A percentile compares a stretch with the other conserved stretches of the same genome.
phyloP scores from a whole-genome alignment of 2,797 vertebrate genomes.

The Micrastur ruficollis region DNA sequence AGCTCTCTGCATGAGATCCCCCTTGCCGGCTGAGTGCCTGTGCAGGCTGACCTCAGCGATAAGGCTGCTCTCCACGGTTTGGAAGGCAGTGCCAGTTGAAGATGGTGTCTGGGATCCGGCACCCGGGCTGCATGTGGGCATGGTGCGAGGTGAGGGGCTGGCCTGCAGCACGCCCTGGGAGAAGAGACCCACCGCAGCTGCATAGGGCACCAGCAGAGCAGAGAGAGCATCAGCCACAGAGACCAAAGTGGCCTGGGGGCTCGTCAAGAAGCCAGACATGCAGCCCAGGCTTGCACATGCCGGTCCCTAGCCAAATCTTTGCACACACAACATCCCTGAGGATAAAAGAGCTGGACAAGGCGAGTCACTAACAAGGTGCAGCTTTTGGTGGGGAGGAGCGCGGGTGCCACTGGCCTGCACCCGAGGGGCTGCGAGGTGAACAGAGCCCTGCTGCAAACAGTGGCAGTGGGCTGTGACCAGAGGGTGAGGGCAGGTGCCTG shows the following conservation, averaged over 20 bases:
- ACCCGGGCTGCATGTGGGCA: accelerated
- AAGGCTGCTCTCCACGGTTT: not conserved
- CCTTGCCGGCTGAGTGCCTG: not conserved
- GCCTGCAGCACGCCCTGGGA: not conserved
- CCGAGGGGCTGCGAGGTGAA: accelerated
- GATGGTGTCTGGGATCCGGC: not conserved
- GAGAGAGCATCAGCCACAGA: not conserved
- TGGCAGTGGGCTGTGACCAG: accelerated
- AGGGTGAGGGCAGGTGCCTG: not conserved
- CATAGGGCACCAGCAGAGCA: not conserved
- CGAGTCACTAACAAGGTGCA: accelerated
- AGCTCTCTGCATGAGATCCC: not conserved
- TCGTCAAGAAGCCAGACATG: not conserved
- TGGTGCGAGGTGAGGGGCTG: accelerated
- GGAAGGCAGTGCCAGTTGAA: not conserved
- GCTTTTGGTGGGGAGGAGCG: not conserved
- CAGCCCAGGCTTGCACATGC: not conserved
- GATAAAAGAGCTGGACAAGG: not conserved
- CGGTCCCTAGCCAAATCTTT: not conserved
- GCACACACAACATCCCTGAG: not conserved
- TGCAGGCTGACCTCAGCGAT: not conserved
- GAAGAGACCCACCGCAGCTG: not conserved
- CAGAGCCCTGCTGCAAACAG: not conserved
- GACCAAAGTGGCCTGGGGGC: not conserved
- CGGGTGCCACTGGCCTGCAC: not conserved